Evolutionary conservation across 37 sponge, comb jelly and placozoan species (phyloP).

Genomic region (Axinella damicornis): DNA sequence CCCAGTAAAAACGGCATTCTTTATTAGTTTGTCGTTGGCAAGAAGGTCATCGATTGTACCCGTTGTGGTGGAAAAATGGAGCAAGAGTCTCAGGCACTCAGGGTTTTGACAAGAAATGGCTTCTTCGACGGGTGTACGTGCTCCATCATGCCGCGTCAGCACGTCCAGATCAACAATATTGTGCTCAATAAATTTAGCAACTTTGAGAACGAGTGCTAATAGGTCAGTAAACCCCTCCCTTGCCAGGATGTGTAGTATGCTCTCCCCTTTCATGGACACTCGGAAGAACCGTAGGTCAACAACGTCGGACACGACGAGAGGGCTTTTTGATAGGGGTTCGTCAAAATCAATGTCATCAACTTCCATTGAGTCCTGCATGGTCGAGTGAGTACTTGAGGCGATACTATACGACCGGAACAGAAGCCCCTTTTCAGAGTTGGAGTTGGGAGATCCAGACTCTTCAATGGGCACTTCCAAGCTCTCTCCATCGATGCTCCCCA

Average conservation of each 20-base stretch:
- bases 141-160: background rate
- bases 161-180: slow-evolving; percentile 14
- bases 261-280: slow-evolving; percentile 31
- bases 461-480: too few species aligned
- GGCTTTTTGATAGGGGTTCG: background rate
- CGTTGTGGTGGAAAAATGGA: slow-evolving; percentile 8
- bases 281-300: slow-evolving; percentile 37
- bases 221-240: slow-evolving; percentile 37
- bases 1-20: slow-evolving; percentile 34
- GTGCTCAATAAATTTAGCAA: slow-evolving; percentile 27
- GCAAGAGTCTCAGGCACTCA: slow-evolving; percentile 49
- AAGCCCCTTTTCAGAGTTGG: too few species aligned
- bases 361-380: too few species aligned
- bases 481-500: too few species aligned
- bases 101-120: slow-evolving; percentile 22
- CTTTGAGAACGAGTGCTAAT: slow-evolving; percentile 39
- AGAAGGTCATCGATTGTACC: slow-evolving; percentile 15
- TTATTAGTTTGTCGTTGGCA: slow-evolving; percentile 21
- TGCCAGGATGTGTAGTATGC: slow-evolving; percentile 63
- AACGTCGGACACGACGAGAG: slow-evolving; percentile 13
- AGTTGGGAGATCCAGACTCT: too few species aligned
- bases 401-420: too few species aligned
- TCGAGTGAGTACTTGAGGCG: too few species aligned
- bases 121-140: slow-evolving; percentile 42
- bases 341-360: background rate